phyloP scores from a whole-genome alignment of 2,797 vertebrate genomes.

The Brachymystax lenok region DNA sequence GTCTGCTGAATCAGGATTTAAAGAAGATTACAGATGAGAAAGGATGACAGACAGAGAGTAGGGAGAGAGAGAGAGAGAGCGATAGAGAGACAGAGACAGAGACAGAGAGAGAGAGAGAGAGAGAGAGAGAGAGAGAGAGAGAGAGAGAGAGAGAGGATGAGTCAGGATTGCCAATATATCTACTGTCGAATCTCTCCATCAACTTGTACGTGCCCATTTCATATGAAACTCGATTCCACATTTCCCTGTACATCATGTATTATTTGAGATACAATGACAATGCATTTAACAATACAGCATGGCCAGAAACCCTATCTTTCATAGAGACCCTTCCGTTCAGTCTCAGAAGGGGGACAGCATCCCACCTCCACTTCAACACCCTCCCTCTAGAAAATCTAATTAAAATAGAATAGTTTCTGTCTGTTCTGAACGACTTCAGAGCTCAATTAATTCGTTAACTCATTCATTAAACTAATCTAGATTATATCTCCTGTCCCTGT shows the following conservation, averaged over 20 bases:
- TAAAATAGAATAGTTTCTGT: conserved; percentile 87
- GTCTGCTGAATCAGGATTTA: not conserved
- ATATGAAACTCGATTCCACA: not conserved
- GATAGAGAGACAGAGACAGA: no score
- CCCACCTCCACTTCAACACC: conserved; percentile 53
- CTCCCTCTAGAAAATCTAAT: conserved; percentile 79
- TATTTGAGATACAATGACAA: conserved; percentile 10
- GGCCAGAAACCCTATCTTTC: conserved; percentile 61
- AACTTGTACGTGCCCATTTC: not conserved
- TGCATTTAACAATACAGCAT: conserved; percentile 59
- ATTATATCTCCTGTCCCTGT: conserved; percentile 59
- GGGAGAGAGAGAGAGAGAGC: no score
- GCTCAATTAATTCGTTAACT: conserved; percentile 78
- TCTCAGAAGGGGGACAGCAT: conserved; percentile 79
- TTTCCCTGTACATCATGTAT: not conserved
- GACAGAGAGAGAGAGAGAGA: no score
- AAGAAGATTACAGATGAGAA: not conserved
- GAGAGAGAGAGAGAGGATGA: not conserved
- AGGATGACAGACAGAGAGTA: not conserved
- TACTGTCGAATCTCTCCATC: not conserved
- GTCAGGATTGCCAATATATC: conserved; percentile 5
- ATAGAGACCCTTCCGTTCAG: conserved; percentile 75
- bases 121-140: no score
- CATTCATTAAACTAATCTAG: conserved; percentile 76
- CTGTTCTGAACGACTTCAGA: conserved; percentile 83